Conservation (phyloP, 2,113 vertebrate genomes). For the Pristiophorus japonicus region DNA sequence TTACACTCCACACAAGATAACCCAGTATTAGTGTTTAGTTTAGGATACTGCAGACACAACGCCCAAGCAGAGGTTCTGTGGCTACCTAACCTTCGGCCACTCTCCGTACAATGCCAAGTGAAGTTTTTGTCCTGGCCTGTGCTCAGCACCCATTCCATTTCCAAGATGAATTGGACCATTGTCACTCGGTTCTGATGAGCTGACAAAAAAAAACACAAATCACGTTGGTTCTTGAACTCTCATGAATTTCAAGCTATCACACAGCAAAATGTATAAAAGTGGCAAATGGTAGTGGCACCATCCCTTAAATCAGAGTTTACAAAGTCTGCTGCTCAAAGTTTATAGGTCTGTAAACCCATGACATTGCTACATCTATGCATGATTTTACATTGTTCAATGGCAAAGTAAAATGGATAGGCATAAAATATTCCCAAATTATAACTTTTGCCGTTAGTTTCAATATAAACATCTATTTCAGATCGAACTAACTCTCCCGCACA, state of each 20-base stretch:
- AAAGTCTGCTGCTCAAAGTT: background rate
- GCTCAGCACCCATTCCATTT: conserved; percentile 96
- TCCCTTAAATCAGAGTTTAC: background rate
- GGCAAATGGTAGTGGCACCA: background rate
- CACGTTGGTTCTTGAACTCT: background rate
- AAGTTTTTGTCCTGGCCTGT: conserved; percentile 90
- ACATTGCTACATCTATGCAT: background rate
- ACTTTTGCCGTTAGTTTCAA: background rate
- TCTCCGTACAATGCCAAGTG: conserved; percentile 94
- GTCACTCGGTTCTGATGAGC: conserved; percentile 87
- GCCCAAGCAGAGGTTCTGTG: conserved; percentile 81
- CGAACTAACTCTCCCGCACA: background rate
- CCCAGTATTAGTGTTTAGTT: conserved; percentile 41
- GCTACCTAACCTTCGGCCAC: conserved; percentile 78
- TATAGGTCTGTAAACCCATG: background rate
- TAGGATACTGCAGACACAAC: conserved; percentile 94
- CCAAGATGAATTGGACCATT: conserved; percentile 87
- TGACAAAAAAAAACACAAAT: conserved; percentile 53
- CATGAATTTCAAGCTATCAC: background rate
- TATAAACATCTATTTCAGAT: background rate
- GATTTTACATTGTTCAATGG: background rate
- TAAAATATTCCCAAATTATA: background rate
- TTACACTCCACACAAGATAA: background rate
- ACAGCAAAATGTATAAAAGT: background rate
- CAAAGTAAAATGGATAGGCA: background rate